These are phyloP conservation scores for Sebastes hopkinsi DNA, from an alignment of 2,797 vertebrate genomes.

Conservation along the genomic window DNA sequence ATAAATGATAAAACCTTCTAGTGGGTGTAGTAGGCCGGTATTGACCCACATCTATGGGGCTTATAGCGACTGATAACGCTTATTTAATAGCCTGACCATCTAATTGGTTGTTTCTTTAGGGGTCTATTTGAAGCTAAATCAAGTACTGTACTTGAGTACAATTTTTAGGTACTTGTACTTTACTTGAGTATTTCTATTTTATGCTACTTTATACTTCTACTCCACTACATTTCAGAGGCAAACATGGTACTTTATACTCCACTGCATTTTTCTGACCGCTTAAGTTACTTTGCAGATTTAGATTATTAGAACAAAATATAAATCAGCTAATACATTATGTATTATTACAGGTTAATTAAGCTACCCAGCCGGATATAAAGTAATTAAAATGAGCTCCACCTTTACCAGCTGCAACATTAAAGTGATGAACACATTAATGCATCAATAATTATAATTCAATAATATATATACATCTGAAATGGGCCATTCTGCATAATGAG, in stretches of 20 bases:
- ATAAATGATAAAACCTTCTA: too few species aligned
- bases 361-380: not conserved
- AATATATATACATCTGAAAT: too few species aligned
- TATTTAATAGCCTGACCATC: too few species aligned
- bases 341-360: not conserved
- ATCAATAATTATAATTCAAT: not conserved
- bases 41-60: too few species aligned
- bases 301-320: not conserved
- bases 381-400: not conserved
- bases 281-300: not conserved
- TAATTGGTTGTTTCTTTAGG: not conserved
- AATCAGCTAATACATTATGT: not conserved
- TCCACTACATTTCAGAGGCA: not conserved
- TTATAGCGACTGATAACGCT: too few species aligned
- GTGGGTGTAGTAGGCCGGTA: too few species aligned
- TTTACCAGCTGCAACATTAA: not conserved
- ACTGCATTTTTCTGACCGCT: not conserved
- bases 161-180: not conserved
- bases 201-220: not conserved
- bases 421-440: not conserved
- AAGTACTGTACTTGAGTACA: not conserved
- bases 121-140: not conserved
- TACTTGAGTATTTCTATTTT: not conserved
- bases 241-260: not conserved
- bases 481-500: too few species aligned